phyloP scores from a whole-genome alignment of 2,797 vertebrate genomes.

The Oreochromis grahami region DNA sequence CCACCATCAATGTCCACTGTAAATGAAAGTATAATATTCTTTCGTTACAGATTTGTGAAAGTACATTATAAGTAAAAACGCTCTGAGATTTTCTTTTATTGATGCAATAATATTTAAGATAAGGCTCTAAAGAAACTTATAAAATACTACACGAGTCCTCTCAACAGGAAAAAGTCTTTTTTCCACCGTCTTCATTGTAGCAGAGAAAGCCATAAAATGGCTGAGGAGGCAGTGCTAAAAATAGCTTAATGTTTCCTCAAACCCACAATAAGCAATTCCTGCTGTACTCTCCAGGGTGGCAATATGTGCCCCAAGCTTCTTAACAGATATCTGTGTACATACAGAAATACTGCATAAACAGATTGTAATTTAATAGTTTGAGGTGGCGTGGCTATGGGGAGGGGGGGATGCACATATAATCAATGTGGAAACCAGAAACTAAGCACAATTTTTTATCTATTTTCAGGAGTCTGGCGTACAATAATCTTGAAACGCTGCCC shows the following conservation, averaged over 20 bases:
- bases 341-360: background rate
- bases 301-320: background rate
- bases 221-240: constrained; percentile 47
- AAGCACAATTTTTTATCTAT: background rate
- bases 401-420: background rate
- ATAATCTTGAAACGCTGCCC: constrained; percentile 92
- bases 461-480: constrained; percentile 93
- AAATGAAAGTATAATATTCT: background rate
- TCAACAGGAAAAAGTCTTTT: background rate
- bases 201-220: constrained; percentile 28
- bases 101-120: background rate
- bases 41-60: background rate
- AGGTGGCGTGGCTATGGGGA: background rate
- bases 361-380: background rate
- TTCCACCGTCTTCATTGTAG: background rate
- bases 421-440: background rate
- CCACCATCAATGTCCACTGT: background rate
- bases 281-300: constrained; percentile 16
- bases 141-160: background rate
- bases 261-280: constrained; percentile 42
- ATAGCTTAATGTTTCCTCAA: constrained; percentile 52
- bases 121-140: background rate
- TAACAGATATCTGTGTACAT: background rate
- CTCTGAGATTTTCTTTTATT: background rate
- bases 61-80: background rate